Evolutionary conservation across 1,140 invertebrate species (phyloP), one percentile per base, ranked within the genome.

Genomic region (Drosophila ohnishii): DNA sequence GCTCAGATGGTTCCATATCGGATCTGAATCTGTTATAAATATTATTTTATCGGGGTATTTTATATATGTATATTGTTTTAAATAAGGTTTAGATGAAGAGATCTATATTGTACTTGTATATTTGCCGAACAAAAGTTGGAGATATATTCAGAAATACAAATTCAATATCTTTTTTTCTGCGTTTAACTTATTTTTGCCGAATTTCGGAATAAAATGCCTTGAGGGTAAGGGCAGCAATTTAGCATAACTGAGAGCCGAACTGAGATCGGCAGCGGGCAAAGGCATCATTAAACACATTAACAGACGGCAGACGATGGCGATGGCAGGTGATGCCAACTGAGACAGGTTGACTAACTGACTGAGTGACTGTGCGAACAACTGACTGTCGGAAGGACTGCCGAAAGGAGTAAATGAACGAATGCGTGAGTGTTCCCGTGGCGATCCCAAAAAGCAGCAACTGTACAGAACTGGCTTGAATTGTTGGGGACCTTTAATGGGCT

Each of bases 261-360:
- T 45, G 57, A 62, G 40, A 35, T 34, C 70, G 78, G 70, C 70
- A n/a, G 67, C 67, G 77, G 74, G 82, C 79, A 62, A 73, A 73
- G 83, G 84, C 72, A 87, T 87, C 84, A 87, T 87, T 87, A 87
- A 87, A 88, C 84, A 86, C 83, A 87, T 87, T 87, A 88, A 87
- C 79, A 87, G 45, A 57, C 64, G 56, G 51, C 59, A 53, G 66
- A 44, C 74, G 58, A 64, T 67, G 67, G 57, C 74, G 78, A 82
- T 74, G 81, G 83, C 83, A 87, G 83, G 83, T 87, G 83, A 87
- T 87, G 82, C 74, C 65, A 63, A 81, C 74, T 73, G 70, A 82
- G 83, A 86, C 69, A 75, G 78, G 75, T 63, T 86, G 75, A 78
- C 58, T 80, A 62, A 77, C 78, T 69, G 76, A 39, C 60, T 78